Base-by-base conservation (phyloP, 2,888 invertebrate species). In the Hydrotaea diabolus region DNA sequence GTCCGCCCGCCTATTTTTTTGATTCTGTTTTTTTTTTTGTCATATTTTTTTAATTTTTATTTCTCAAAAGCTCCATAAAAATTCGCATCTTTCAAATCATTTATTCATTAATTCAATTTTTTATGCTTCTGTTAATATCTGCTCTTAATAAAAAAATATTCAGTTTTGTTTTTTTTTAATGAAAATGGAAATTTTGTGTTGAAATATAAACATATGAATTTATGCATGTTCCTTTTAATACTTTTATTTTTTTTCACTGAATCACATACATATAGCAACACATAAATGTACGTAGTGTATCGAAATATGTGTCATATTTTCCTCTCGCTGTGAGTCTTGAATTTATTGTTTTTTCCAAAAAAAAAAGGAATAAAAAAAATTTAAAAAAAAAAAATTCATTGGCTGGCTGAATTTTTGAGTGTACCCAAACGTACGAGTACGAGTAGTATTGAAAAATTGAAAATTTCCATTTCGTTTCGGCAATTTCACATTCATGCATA, bases 391-490 rank as follows among this genome's bases (percentile, higher is more conserved):
- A 62, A 31, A 62, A 36, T 43, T 39, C 9, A 7, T 31, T 31
- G 31, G 31, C 7, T 39, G 31, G 3, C 36, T 62, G 7, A n/a
- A 36, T 36, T n/a, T 23, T 69, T 69, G 46, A 46, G 69, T 49
- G 69, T 13, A 49, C 15, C 49, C 36, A 17, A 17, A 0, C 23
- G 23, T 19, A 15, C 21, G 17, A 17, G 7, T 9, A 17, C 11
- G 21, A 2, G 13, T 49, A 69, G 5, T 15, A 43, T 77, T 64
- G 64, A 19, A 49, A n/a, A 21, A 36, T 62, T 72, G 72, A 79
- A 73, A 64, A 73, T 75, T 80, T 80, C 80, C 80, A 80, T 75
- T 80, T 79, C 57, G 53, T 46, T 49, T 64, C 49, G 46, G 17
- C 39, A 43, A 72, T 8, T 39, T 39, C 39, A 39, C 39, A 39